Evolutionary conservation across 2,888 invertebrate genomes (phyloP).

Genomic region (Drosophila borealis): DNA sequence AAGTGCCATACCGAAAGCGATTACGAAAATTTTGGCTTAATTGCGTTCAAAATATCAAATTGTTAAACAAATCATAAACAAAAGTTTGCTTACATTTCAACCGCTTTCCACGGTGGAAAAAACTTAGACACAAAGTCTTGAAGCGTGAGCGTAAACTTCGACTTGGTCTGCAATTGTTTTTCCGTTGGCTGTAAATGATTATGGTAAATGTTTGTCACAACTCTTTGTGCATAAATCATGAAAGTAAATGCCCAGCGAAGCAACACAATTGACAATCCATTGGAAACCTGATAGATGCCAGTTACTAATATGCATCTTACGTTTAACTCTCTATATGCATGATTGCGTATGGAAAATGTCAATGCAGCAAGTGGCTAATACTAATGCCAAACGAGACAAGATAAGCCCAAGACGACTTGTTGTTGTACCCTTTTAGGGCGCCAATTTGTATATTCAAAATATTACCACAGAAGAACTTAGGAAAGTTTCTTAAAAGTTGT

Average conservation of each 20-base stretch:
- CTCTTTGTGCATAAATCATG: conserved; percentile 43
- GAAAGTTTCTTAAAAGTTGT: not conserved
- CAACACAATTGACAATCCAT: conserved; percentile 66
- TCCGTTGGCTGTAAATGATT: conserved; percentile 58
- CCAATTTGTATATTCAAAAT: too few relatives aligned
- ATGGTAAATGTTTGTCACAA: conserved; percentile 27
- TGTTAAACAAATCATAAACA: conserved; percentile 59
- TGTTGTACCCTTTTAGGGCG: conserved; percentile 22
- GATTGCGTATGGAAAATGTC: conserved; percentile 69
- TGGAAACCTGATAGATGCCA: conserved; percentile 55
- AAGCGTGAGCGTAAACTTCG: not conserved
- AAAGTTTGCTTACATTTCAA: conserved; percentile 36
- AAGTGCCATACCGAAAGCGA: conserved; percentile 37
- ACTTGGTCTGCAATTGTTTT: conserved; percentile 41
- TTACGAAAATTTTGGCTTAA: conserved; percentile 60
- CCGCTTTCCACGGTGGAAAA: conserved; percentile 13
- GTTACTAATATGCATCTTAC: conserved; percentile 33
- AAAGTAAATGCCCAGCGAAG: conserved; percentile 48
- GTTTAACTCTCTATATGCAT: conserved; percentile 55
- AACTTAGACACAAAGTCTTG: conserved; percentile 15
- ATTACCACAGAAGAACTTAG: too few relatives aligned
- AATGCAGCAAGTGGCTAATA: conserved; percentile 52
- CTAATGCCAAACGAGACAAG: conserved; percentile 17
- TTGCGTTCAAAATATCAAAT: conserved; percentile 42
- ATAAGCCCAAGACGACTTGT: not conserved